Evolutionary conservation across 2,113 vertebrate genomes (phyloP), one percentile per base, ranked within the genome.

Genomic region (Lates calcarifer): DNA sequence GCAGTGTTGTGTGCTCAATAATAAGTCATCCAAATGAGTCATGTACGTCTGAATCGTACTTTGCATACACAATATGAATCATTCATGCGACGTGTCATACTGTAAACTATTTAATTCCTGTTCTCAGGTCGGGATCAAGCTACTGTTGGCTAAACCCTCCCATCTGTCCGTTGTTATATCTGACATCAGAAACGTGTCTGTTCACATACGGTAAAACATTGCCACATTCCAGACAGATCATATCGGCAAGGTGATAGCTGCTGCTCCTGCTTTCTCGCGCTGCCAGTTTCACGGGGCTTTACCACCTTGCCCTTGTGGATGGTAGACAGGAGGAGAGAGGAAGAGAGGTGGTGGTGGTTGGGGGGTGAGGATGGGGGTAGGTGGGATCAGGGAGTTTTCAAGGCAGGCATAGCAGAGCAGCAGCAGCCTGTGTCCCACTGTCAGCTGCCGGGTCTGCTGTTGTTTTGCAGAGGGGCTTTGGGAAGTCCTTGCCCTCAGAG

Each of bases 391-490:
- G 17, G 43, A 63, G 78, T 89, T 89, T 88, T 77, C 28, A 64
- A 81, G 69, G 81, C 61, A 58, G 60, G 41, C 56, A 28, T 22
- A 65, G 73, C 75, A 31, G 78, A 83, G 79, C 70, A 33, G 69
- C 65, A 45, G 58, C 72, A 60, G 76, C 71, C 73, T 82, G 75
- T 77, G 83, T 86, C 83, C 56, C 79, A 66, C 65, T 82, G 77
- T 89, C 92, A 91, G 89, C 92, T 90, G 91, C 86, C 28, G 74
- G 83, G 73, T 78, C 80, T 77, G 65, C 83, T 91, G 89, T 93
- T 94, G 93, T 95, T 95, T 94, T 94, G 91, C 86, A 91, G 87
- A 90, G 91, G 91, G 92, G 87, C 91, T 93, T 87, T 92, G 94
- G 93, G 93, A 95, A 94, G 93, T 93, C 91, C 91, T 94, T 94